A percentile compares a stretch with the other conserved stretches of the same genome.
Evolutionary conservation across 2,113 vertebrate species (phyloP).

Genomic region (Illadopsis cleaveri): DNA sequence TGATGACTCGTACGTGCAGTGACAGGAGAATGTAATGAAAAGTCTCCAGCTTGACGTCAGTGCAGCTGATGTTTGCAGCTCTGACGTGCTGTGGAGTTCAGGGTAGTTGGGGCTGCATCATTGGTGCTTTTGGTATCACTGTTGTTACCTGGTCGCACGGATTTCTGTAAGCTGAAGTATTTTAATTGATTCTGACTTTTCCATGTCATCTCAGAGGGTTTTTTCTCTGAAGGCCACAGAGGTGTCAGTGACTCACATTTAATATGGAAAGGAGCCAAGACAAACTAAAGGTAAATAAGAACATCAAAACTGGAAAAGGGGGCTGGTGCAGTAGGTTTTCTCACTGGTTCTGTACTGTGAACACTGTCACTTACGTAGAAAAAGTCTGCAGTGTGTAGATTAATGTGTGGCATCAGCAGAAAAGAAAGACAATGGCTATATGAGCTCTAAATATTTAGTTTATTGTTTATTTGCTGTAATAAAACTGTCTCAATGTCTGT

Average conservation of each 20-base stretch:
- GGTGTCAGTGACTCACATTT: neutral
- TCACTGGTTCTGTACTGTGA: neutral
- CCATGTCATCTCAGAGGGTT: neutral
- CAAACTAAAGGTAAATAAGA: neutral
- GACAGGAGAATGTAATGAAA: conserved; percentile 18
- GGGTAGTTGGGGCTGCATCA: neutral
- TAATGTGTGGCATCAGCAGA: neutral
- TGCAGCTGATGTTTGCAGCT: neutral
- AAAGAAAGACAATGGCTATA: neutral
- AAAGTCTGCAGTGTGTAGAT: neutral
- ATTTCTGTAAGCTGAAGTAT: neutral
- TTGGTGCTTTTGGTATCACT: neutral
- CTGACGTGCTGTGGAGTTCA: neutral
- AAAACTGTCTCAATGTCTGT: neutral
- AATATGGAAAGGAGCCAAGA: neutral
- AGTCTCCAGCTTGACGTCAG: neutral
- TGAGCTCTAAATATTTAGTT: neutral
- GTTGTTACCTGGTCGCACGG: neutral
- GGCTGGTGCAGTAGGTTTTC: neutral
- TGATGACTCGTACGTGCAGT: neutral
- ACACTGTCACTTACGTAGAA: neutral
- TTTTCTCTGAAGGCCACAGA: neutral
- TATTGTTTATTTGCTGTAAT: neutral
- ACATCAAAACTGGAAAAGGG: neutral
- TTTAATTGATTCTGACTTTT: neutral